These are phyloP conservation scores for Pteria penguin DNA, from an alignment of 2,888 invertebrate genomes.

Conservation along the genomic window DNA sequence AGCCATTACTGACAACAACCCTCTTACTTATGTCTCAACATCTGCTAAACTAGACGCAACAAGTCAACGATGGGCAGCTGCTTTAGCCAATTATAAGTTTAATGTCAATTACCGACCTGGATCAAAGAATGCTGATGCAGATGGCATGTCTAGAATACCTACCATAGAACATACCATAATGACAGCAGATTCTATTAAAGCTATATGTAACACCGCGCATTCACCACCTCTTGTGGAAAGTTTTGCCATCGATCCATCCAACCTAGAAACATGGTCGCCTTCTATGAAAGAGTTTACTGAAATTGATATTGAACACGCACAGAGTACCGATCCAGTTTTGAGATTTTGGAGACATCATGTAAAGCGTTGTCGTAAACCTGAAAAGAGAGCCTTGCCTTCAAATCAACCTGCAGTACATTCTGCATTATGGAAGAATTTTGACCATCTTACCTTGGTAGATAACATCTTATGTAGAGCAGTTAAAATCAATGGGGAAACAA, in stretches of 20 bases:
- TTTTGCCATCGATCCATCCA: not conserved
- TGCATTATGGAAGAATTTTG: not conserved
- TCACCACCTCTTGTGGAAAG: not conserved
- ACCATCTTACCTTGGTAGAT: not conserved
- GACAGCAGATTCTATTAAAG: not conserved
- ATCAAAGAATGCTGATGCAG: not conserved
- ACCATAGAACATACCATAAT: not conserved
- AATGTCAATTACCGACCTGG: not conserved
- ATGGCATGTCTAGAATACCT: not conserved
- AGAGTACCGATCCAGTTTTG: not conserved
- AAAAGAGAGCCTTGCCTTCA: not conserved
- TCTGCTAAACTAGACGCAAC: not conserved
- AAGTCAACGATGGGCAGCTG: not conserved
- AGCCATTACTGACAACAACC: not conserved
- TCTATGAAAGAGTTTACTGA: not conserved
- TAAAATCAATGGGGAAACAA: not conserved
- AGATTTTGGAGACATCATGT: not conserved
- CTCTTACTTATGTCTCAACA: not conserved
- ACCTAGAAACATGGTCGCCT: not conserved
- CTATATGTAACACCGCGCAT: not conserved
- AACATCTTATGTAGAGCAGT: not conserved
- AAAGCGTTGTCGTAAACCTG: not conserved
- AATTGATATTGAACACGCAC: not conserved
- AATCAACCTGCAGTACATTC: not conserved
- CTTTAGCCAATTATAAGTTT: not conserved